Conservation (phyloP, 2,797 vertebrate species). For the Neosalanx taihuensis region DNA sequence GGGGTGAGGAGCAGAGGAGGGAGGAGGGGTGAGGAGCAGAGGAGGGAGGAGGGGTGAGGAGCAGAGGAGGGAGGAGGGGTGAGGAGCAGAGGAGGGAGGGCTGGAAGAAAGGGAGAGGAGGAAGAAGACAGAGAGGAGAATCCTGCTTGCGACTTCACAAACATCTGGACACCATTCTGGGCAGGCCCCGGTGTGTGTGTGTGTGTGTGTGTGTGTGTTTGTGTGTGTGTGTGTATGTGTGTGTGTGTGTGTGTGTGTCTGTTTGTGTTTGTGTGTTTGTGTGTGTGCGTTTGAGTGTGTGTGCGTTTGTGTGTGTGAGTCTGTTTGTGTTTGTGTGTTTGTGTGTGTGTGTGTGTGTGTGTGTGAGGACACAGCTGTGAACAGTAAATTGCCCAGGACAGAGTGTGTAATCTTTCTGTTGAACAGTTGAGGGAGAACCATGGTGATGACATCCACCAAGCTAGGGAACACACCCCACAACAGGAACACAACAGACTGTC, state of each 20-base stretch:
- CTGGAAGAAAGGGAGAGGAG: no score
- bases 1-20: no score
- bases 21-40: no score
- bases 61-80: no score
- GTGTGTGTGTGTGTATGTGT: constrained; percentile 21
- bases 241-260: constrained; percentile 37
- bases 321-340: constrained; percentile 23
- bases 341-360: not conserved
- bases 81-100: no score
- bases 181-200: constrained; percentile 32
- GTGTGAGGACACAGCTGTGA: constrained; percentile 49
- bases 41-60: no score
- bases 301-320: constrained; percentile 41
- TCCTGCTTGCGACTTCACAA: constrained; percentile 47
- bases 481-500: constrained; percentile 24
- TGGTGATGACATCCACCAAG: constrained; percentile 27
- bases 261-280: constrained; percentile 22
- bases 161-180: constrained; percentile 67
- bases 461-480: constrained; percentile 41
- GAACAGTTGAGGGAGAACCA: constrained; percentile 49
- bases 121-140: constrained; percentile 8
- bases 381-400: constrained; percentile 44
- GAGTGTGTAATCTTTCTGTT: constrained; percentile 50
- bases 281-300: not conserved
- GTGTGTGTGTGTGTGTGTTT: constrained; percentile 10